Percentiles rank a stretch among this genome's conserved stretches.
Conservation (phyloP, 1,140 invertebrate genomes). For the Trichonephila clavipes region DNA sequence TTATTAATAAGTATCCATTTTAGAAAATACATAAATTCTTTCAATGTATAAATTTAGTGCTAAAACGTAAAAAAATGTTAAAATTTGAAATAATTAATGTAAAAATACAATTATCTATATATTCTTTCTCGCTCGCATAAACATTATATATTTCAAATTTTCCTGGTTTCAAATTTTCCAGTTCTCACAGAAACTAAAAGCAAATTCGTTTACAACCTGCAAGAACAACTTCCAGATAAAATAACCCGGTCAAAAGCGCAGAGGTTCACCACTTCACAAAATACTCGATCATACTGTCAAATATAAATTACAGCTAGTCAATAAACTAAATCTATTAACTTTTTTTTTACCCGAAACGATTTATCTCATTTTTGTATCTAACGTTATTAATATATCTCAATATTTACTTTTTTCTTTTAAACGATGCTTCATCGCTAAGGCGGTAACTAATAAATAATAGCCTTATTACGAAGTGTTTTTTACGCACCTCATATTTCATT, state of each 20-base stretch:
- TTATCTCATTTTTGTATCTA: background rate
- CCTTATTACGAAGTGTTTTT: conserved; percentile 2
- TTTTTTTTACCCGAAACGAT: background rate
- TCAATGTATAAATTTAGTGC: no score
- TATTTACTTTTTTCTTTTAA: conserved; percentile 1
- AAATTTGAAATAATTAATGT: no score
- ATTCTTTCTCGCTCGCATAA: no score
- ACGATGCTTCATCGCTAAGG: background rate
- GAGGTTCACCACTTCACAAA: background rate
- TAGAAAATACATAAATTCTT: no score
- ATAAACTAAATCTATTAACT: background rate
- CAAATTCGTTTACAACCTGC: no score
- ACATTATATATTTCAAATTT: no score
- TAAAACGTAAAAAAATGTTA: no score
- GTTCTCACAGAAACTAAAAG: no score
- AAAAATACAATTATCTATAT: no score
- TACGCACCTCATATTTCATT: conserved; percentile 12
- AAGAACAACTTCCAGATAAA: background rate
- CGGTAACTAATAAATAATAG: background rate
- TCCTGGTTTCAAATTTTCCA: no score
- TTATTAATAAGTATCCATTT: no score
- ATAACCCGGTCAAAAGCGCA: background rate
- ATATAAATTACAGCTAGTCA: background rate
- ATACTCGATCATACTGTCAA: background rate
- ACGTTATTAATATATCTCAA: background rate